Base-by-base conservation (phyloP, 2,113 vertebrate species). In the Anseranas semipalmata region DNA sequence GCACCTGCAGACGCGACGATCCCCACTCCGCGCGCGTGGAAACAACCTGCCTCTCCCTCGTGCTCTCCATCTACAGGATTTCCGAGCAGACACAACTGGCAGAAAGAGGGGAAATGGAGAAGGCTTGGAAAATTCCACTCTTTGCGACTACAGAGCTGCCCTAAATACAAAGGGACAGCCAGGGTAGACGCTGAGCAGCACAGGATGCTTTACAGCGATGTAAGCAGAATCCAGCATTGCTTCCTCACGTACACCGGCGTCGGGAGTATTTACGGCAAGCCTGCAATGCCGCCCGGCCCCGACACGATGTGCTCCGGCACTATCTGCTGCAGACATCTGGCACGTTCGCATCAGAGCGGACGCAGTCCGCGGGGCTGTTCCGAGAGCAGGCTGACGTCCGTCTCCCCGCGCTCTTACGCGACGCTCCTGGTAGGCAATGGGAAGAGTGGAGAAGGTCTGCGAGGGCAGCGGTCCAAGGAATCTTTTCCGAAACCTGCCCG, bases 271-370 rank as follows among this genome's bases (percentile, higher is more conserved):
- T 21, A 25, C 0, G 0, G 83, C 25, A 46, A 65, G 71, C 77
- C 52, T 27, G 39, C 0, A 13, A 12, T 12, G 83, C 68, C 0
- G 21, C 56, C 55, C 1, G 39, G 92, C 80, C 90, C 35, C 0
- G 12, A 43, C 84, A 76, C 89, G 25, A 9, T 6, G 87, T 53
- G 91, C 84, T 94, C 84, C 45, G 2, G 76, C 89, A 14, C 67
- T 96, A 95, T 94, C 96, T 97, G 84, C 94, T 68, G 89, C 93
- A 97, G 96, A 96, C 95, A 96, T 96, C 95, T 96, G 37, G 0
- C 65, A 11, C 3, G 55, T 22, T 83, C 39, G 1, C 48, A 83
- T 28, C 2, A 5, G 24, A 93, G 63, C 24, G 22, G 43, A 52
- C 4, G 4, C 81, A 89, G 77, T 60, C n/a, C 87, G 77, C 0